These are phyloP conservation scores for Tetramorium bicarinatum DNA, from an alignment of 2,888 invertebrate genomes.

Conservation along the genomic window DNA sequence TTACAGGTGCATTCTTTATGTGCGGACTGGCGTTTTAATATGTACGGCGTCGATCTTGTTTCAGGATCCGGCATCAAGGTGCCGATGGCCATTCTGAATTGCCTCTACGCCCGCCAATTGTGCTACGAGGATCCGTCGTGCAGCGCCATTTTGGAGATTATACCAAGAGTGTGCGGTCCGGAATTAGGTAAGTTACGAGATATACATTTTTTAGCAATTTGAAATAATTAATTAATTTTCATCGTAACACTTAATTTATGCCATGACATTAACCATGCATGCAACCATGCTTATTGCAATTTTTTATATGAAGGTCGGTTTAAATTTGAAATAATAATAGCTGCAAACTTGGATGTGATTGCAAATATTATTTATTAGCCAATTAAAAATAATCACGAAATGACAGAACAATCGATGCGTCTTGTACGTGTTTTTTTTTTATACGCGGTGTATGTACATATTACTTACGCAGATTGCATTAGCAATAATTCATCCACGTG, in stretches of 20 bases:
- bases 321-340: slow-evolving; percentile 13
- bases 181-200: slow-evolving; percentile 92
- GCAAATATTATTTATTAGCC: background rate
- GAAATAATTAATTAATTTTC: slow-evolving; percentile 4
- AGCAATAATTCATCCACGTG: background rate
- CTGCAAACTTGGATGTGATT: background rate
- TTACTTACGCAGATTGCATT: slow-evolving; percentile 7
- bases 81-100: slow-evolving; percentile 94
- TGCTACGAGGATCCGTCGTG: slow-evolving; percentile 97
- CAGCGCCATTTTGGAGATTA: slow-evolving; percentile 95
- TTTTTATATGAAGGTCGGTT: slow-evolving; percentile 4
- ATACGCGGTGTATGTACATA: background rate
- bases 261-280: background rate
- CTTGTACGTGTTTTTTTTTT: background rate
- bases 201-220: background rate
- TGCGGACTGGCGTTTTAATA: slow-evolving; percentile 42
- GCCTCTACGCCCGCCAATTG: slow-evolving; percentile 94
- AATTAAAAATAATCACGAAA: background rate
- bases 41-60: slow-evolving; percentile 76
- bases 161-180: slow-evolving; percentile 96
- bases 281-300: background rate
- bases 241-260: slow-evolving; percentile 23
- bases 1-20: slow-evolving; percentile 42
- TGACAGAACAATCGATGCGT: background rate
- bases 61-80: slow-evolving; percentile 94